Evolutionary conservation across 2,888 invertebrate species (phyloP).

Genomic region (Tipula unca): DNA sequence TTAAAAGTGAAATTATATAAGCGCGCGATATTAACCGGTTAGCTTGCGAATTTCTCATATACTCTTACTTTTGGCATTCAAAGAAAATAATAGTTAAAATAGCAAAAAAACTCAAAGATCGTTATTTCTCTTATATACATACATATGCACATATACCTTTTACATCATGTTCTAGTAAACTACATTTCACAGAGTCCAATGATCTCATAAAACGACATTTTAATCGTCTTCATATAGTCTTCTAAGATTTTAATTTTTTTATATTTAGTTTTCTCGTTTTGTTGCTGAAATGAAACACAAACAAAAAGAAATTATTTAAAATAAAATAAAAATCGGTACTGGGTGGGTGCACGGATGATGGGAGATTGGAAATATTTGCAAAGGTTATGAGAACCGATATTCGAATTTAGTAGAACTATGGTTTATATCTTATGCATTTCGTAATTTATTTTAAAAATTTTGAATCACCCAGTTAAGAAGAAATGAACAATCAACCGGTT

Average conservation of each 20-base stretch:
- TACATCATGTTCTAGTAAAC: not conserved
- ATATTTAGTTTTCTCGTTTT: not conserved
- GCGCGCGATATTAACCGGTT: not conserved
- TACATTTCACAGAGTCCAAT: not conserved
- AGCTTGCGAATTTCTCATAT: not conserved
- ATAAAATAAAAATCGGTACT: too few species aligned
- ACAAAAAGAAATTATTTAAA: not conserved
- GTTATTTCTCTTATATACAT: not conserved
- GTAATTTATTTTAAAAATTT: not conserved
- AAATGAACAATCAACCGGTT: not conserved
- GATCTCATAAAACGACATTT: not conserved
- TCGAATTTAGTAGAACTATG: too few species aligned
- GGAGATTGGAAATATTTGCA: not conserved
- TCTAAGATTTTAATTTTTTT: not conserved
- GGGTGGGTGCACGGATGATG: not conserved
- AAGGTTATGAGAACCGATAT: not conserved
- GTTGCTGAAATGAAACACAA: not conserved
- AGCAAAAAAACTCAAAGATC: not conserved
- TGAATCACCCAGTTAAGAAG: not conserved
- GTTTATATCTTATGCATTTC: too few species aligned
- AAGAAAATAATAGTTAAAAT: not conserved
- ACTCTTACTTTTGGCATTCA: not conserved
- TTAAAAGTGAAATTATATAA: not conserved
- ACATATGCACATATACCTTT: too few species aligned
- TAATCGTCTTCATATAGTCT: not conserved